Conservation (phyloP, 2,888 invertebrate species). For the Melanostoma scalare region DNA sequence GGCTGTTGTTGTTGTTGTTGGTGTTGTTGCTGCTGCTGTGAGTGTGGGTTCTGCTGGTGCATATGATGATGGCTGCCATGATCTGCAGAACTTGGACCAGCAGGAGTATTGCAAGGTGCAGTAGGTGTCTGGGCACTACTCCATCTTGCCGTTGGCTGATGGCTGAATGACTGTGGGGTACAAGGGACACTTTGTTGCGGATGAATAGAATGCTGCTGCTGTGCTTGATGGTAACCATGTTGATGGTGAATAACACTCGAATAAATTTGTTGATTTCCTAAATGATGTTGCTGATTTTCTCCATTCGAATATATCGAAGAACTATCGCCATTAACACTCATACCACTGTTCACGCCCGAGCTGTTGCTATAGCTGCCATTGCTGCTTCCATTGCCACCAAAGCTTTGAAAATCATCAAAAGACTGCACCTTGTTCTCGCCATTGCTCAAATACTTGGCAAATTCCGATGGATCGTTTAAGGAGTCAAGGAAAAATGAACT, state of each 20-base stretch:
- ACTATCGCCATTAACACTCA: slow-evolving; percentile 59
- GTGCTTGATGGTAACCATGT: slow-evolving; percentile 43
- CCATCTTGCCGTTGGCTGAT: slow-evolving; percentile 52
- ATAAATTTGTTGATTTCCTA: slow-evolving; percentile 46
- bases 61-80: slow-evolving; percentile 43
- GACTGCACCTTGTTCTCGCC: slow-evolving; percentile 81
- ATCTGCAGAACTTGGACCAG: slow-evolving; percentile 25
- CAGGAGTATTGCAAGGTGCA: slow-evolving; percentile 29
- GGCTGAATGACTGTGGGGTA: slow-evolving; percentile 47
- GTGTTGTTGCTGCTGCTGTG: slow-evolving; percentile 41
- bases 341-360: slow-evolving; percentile 51
- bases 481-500: slow-evolving; percentile 82
- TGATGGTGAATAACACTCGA: slow-evolving; percentile 38
- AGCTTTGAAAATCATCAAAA: slow-evolving; percentile 81
- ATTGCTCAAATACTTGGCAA: slow-evolving; percentile 82
- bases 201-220: slow-evolving; percentile 35
- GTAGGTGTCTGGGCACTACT: slow-evolving; percentile 31
- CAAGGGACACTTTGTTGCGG: slow-evolving; percentile 44
- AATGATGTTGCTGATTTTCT: slow-evolving; percentile 67
- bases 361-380: slow-evolving; percentile 66
- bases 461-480: slow-evolving; percentile 81
- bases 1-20: slow-evolving; percentile 59
- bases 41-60: slow-evolving; percentile 41
- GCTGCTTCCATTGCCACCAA: slow-evolving; percentile 75
- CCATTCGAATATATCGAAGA: slow-evolving; percentile 47